These are phyloP conservation scores for Gryllus longicercus DNA, from an alignment of 2,888 invertebrate genomes.

Conservation along the genomic window DNA sequence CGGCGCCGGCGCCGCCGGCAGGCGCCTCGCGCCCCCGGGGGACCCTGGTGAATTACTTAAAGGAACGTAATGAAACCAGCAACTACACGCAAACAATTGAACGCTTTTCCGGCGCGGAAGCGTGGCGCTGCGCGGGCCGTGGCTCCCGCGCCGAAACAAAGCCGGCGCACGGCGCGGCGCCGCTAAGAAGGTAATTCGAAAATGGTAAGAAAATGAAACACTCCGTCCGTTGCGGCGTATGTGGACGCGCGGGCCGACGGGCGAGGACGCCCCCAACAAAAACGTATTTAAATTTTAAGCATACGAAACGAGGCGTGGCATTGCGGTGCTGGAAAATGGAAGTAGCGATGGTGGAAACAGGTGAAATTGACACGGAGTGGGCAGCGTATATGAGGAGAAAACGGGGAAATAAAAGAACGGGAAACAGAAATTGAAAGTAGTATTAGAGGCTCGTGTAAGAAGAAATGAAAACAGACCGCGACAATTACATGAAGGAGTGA, in stretches of 20 bases:
- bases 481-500: too few species aligned
- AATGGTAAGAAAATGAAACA: constrained; percentile 2
- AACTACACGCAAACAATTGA: constrained; percentile 4
- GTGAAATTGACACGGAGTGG: too few species aligned
- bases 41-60: constrained; percentile 6
- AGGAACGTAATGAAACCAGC: constrained; percentile 11
- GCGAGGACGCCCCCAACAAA: background rate
- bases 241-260: background rate
- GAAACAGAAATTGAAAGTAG: too few species aligned
- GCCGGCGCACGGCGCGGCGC: too few species aligned
- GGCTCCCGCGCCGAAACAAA: background rate
- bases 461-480: too few species aligned
- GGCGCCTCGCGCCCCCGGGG: background rate
- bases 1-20: background rate
- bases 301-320: background rate
- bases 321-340: too few species aligned
- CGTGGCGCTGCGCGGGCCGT: background rate
- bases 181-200: too few species aligned
- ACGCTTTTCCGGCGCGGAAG: background rate
- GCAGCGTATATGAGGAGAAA: too few species aligned
- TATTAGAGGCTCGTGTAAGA: too few species aligned
- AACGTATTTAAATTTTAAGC: constrained; percentile 1
- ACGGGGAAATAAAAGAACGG: too few species aligned
- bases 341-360: too few species aligned
- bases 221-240: too few species aligned